Conservation (phyloP, 2,113 vertebrate species). For the Pollachius pollachius region DNA sequence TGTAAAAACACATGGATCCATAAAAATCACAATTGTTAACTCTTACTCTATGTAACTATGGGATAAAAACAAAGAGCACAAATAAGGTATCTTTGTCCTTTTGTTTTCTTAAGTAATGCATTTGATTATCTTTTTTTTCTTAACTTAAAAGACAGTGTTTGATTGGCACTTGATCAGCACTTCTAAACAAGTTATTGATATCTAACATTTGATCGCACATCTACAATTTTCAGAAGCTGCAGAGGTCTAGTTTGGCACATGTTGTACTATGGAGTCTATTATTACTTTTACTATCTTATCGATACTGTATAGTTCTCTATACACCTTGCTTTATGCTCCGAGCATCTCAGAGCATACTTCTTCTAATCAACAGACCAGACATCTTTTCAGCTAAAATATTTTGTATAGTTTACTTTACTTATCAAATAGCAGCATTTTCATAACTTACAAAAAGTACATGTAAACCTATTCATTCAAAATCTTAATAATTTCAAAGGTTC, state of each 20-base stretch:
- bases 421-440: constrained; percentile 84
- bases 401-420: constrained; percentile 78
- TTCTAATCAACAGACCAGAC: constrained; percentile 77
- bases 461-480: constrained; percentile 84
- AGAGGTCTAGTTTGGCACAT: constrained; percentile 78
- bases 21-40: constrained; percentile 76
- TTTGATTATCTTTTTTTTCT: constrained; percentile 77
- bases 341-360: constrained; percentile 61
- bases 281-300: constrained; percentile 77
- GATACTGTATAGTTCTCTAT: constrained; percentile 71
- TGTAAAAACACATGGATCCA: constrained; percentile 77
- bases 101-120: constrained; percentile 70
- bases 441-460: constrained; percentile 82
- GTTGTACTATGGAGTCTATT: constrained; percentile 76
- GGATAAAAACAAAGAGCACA: constrained; percentile 72
- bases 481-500: constrained; percentile 80
- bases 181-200: constrained; percentile 79
- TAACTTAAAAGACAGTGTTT: constrained; percentile 76
- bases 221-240: constrained; percentile 79
- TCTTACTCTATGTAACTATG: constrained; percentile 79
- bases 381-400: constrained; percentile 81
- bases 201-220: constrained; percentile 78
- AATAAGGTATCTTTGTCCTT: constrained; percentile 67
- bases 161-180: constrained; percentile 82
- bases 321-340: constrained; percentile 76